These are phyloP conservation scores for Scaptomyza graminum DNA, from an alignment of 1,140 invertebrate genomes.

Conservation along the genomic window DNA sequence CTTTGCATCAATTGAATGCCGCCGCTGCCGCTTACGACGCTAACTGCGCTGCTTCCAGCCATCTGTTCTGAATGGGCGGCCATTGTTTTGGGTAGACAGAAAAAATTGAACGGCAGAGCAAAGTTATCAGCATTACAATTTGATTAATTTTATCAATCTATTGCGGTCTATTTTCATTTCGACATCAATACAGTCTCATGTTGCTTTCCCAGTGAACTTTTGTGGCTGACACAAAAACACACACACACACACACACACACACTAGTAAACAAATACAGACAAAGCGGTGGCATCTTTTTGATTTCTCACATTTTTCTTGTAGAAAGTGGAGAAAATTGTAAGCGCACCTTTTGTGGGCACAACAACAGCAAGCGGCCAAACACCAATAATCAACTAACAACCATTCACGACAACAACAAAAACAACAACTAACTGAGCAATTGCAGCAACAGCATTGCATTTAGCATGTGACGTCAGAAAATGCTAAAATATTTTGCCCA, in stretches of 20 bases:
- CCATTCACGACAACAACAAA: constrained; percentile 21
- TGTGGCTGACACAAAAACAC: constrained; percentile 47
- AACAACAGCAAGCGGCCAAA: constrained; percentile 34
- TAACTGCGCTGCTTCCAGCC: constrained; percentile 33
- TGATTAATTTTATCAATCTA: constrained; percentile 69
- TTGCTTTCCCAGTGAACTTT: constrained; percentile 76
- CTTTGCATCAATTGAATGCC: constrained; percentile 55
- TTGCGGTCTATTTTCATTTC: constrained; percentile 67
- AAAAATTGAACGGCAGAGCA: constrained; percentile 11
- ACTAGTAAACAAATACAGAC: constrained; percentile 28
- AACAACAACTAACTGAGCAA: constrained; percentile 25
- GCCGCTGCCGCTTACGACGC: constrained; percentile 3
- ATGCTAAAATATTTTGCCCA: constrained; percentile 28
- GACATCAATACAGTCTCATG: constrained; percentile 56
- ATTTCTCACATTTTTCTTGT: constrained; percentile 81
- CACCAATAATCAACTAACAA: constrained; percentile 33
- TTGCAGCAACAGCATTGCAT: constrained; percentile 35
- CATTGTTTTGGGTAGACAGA: constrained; percentile 41
- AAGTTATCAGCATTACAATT: constrained; percentile 52
- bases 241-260: constrained; percentile 21
- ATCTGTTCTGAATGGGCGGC: constrained; percentile 47
- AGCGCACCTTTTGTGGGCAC: constrained; percentile 70
- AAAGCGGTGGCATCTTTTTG: constrained; percentile 76
- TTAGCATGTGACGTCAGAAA: constrained; percentile 46
- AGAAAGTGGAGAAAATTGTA: constrained; percentile 74